These are phyloP conservation scores for Choloepus didactylus DNA, from an alignment of 2,797 vertebrate genomes.

Conservation along the genomic window DNA sequence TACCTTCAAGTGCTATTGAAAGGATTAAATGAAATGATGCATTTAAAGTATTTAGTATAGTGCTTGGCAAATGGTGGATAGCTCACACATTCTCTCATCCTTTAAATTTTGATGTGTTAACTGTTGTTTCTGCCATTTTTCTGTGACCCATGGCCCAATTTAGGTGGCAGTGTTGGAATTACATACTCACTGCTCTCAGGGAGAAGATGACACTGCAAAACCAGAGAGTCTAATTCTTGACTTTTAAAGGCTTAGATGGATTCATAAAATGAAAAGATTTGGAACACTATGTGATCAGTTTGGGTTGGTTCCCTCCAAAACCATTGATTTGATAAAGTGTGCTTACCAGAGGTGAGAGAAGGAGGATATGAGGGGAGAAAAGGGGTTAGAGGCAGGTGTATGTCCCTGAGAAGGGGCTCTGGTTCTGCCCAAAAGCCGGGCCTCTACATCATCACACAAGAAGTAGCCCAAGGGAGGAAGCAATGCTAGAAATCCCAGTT, in stretches of 20 bases:
- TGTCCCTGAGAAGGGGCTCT: not conserved
- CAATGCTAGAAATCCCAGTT: not conserved
- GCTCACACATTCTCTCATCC: too few relatives aligned
- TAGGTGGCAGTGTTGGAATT: not conserved
- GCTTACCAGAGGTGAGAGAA: not conserved
- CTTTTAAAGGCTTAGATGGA: not conserved
- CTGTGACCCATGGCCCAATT: not conserved
- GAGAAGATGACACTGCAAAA: not conserved
- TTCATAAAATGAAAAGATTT: not conserved
- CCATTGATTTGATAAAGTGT: not conserved
- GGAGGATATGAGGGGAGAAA: not conserved
- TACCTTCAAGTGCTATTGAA: too few relatives aligned
- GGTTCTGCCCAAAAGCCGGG: not conserved
- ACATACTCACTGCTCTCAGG: not conserved
- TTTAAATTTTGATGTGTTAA: too few relatives aligned
- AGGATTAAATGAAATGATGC: too few relatives aligned
- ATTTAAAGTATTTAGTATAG: too few relatives aligned
- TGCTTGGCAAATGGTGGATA: too few relatives aligned
- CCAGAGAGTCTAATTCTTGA: not conserved
- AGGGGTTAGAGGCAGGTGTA: not conserved
- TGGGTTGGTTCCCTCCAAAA: not conserved
- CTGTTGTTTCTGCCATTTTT: too few relatives aligned
- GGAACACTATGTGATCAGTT: not conserved
- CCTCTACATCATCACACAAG: not conserved
- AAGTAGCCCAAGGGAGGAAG: not conserved